These are phyloP conservation scores for Euura lappo DNA, from an alignment of 1,140 invertebrate species.

Conservation along the genomic window DNA sequence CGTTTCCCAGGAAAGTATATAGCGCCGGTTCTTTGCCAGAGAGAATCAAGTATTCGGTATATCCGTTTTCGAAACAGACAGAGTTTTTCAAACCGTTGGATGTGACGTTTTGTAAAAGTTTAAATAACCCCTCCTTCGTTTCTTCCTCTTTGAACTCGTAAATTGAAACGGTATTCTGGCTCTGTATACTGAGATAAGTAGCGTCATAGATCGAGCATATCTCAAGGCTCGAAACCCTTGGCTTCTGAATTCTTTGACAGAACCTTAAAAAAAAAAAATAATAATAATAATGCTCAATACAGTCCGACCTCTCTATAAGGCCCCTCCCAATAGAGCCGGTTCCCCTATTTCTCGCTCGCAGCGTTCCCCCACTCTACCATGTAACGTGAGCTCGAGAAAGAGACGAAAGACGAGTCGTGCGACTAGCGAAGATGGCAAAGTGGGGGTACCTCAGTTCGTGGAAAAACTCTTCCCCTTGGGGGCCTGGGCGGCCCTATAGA, in stretches of 20 bases:
- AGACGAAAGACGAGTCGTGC: too few relatives aligned
- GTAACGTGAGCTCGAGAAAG: too few relatives aligned
- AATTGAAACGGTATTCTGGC: slow-evolving; percentile 27
- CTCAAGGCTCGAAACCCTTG: slow-evolving; percentile 29
- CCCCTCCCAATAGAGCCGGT: too few relatives aligned
- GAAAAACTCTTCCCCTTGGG: too few relatives aligned
- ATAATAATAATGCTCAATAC: too few relatives aligned
- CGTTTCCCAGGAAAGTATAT: slow-evolving; percentile 30
- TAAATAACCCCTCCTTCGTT: slow-evolving; percentile 20
- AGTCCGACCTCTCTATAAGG: too few relatives aligned
- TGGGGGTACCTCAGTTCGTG: too few relatives aligned
- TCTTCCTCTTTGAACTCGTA: slow-evolving; percentile 36
- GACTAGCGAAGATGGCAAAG: too few relatives aligned
- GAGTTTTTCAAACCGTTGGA: slow-evolving; percentile 34
- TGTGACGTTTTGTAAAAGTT: slow-evolving; percentile 27
- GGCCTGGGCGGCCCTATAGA: too few relatives aligned
- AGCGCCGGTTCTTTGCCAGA: slow-evolving; percentile 36
- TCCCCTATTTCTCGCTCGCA: too few relatives aligned
- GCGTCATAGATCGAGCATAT: slow-evolving; percentile 31
- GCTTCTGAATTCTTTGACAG: slow-evolving; percentile 20
- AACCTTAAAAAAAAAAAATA: slow-evolving; percentile 24
- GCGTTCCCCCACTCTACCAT: too few relatives aligned
- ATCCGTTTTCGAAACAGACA: slow-evolving; percentile 44
- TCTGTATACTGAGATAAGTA: slow-evolving; percentile 29
- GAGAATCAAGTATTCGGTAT: slow-evolving; percentile 38